Evolutionary conservation across 2,888 invertebrate species (phyloP).

Genomic region (Amblyjoppa fuscipennis): DNA sequence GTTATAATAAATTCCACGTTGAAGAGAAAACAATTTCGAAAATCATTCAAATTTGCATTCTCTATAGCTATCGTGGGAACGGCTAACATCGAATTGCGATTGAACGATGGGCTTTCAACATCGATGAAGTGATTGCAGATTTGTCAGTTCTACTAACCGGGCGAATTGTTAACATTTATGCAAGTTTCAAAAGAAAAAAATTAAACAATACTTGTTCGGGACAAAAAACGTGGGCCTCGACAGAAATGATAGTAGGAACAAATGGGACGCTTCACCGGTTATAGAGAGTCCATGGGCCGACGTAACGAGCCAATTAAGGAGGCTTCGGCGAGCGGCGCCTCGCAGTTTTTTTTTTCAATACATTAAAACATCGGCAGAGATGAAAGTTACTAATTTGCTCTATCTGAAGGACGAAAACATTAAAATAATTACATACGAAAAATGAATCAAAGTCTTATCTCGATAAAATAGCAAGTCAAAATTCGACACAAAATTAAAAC

Average conservation of each 20-base stretch:
- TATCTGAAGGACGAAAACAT: background rate
- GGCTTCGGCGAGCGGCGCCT: background rate
- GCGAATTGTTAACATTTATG: background rate
- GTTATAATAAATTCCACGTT: constrained; percentile 56
- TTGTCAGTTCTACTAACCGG: background rate
- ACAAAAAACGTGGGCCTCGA: constrained; percentile 5
- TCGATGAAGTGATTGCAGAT: constrained; percentile 4
- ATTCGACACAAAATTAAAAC: background rate
- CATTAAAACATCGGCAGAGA: background rate
- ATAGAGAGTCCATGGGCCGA: constrained; percentile 4
- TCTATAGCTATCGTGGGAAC: constrained; percentile 8
- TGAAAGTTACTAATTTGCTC: background rate
- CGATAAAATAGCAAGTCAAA: background rate
- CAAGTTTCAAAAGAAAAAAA: background rate
- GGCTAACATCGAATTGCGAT: background rate
- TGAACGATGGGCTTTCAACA: constrained; percentile 3
- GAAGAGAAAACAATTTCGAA: constrained; percentile 60
- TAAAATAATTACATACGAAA: background rate
- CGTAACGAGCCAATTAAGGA: constrained; percentile 13
- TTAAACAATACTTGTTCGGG: constrained; percentile 2
- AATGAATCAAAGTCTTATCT: background rate
- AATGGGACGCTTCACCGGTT: constrained; percentile 39
- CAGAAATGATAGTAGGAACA: constrained; percentile 52
- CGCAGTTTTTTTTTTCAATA: background rate
- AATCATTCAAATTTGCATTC: constrained; percentile 50